Evolutionary conservation across 2,113 vertebrate species (phyloP).

Genomic region (Castor canadensis): DNA sequence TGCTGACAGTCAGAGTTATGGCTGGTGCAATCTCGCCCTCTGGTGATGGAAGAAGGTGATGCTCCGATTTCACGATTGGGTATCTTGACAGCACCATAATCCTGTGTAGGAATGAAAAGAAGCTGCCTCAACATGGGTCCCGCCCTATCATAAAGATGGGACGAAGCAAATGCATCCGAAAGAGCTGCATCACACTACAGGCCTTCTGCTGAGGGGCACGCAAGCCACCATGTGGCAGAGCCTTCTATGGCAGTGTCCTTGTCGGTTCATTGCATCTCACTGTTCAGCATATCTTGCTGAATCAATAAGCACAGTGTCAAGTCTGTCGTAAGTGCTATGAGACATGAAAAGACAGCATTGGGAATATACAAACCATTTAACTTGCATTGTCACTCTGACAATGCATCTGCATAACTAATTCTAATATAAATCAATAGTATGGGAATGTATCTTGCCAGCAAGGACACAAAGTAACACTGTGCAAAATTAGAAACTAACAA

Average conservation of each 20-base stretch:
- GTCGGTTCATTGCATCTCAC: rapidly evolving
- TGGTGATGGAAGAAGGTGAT: conserved; percentile 86
- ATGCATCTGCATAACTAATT: not conserved
- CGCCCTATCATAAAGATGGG: not conserved
- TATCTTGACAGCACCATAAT: conserved; percentile 85
- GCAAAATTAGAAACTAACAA: not conserved
- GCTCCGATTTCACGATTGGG: conserved; percentile 83
- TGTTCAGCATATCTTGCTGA: not conserved
- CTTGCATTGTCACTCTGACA: not conserved
- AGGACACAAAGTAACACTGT: not conserved
- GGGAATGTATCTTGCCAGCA: not conserved
- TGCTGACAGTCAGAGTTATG: conserved; percentile 83
- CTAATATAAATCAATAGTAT: not conserved
- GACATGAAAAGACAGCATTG: not conserved
- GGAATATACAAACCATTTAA: not conserved
- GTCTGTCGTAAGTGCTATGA: not conserved
- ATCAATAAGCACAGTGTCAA: not conserved
- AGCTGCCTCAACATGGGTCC: not conserved
- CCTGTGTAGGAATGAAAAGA: conserved; percentile 59
- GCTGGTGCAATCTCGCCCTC: conserved; percentile 86
- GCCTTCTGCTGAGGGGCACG: not conserved
- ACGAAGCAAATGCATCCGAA: not conserved
- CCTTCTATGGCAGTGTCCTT: not conserved
- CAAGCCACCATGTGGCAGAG: rapidly evolving
- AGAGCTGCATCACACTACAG: not conserved